Conservation (phyloP, 1,140 invertebrate genomes). For the Aporrectodea caliginosa region DNA sequence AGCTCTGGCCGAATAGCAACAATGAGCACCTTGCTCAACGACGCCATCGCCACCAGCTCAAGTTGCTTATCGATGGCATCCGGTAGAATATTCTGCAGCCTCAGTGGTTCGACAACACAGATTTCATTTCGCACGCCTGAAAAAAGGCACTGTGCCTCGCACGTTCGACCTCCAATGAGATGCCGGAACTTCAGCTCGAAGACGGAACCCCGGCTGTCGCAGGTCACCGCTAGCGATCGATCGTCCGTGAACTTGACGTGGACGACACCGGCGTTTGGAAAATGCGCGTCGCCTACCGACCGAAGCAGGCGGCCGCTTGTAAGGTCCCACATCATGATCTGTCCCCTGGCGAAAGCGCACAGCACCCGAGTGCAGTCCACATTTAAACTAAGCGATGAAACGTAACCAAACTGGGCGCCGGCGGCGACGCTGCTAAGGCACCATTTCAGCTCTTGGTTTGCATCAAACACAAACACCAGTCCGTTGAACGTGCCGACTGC, state of each 20-base stretch:
- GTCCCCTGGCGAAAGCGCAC: constrained; percentile 80
- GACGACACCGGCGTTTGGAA: constrained; percentile 78
- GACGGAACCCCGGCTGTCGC: constrained; percentile 94
- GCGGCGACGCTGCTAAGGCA: constrained; percentile 63
- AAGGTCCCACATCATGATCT: constrained; percentile 61
- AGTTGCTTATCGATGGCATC: constrained; percentile 70
- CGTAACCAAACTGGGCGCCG: constrained; percentile 63
- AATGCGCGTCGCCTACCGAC: constrained; percentile 76
- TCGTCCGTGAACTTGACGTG: constrained; percentile 78
- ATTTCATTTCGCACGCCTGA: constrained; percentile 92
- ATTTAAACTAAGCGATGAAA: constrained; percentile 80
- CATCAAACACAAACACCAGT: constrained; percentile 77
- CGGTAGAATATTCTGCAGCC: constrained; percentile 64
- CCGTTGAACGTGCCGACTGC: constrained; percentile 90
- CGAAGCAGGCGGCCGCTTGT: constrained; percentile 65
- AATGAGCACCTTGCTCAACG: constrained; percentile 83
- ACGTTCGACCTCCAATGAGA: constrained; percentile 79
- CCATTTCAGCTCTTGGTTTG: constrained; percentile 68
- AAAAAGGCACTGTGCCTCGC: constrained; percentile 85
- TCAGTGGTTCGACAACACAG: constrained; percentile 77
- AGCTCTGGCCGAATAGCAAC: constrained; percentile 76
- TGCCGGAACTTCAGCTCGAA: constrained; percentile 89
- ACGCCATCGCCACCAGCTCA: constrained; percentile 80
- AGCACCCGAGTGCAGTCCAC: constrained; percentile 78
- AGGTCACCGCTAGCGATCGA: constrained; percentile 74